These are phyloP conservation scores for Leguminivora glycinivorella DNA, from an alignment of 1,140 invertebrate genomes.

Conservation along the genomic window DNA sequence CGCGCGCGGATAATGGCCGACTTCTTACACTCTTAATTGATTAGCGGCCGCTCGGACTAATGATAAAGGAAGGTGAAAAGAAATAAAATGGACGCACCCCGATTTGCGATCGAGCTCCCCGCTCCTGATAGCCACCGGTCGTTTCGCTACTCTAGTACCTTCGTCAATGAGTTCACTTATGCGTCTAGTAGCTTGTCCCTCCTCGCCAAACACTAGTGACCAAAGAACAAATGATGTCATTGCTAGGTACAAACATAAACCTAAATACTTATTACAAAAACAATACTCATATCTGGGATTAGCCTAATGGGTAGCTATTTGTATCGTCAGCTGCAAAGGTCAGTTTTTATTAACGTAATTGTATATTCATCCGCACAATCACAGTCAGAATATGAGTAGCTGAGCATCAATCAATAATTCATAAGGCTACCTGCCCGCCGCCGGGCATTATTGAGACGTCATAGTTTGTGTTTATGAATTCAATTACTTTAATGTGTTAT, in stretches of 20 bases:
- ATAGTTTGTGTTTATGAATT: conserved; percentile 31
- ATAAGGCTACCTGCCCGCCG: conserved; percentile 57
- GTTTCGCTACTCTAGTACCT: conserved; percentile 37
- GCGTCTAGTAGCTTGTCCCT: conserved; percentile 6
- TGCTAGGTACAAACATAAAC: conserved; percentile 34
- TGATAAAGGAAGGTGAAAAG: conserved; percentile 77
- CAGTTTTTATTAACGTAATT: conserved; percentile 55
- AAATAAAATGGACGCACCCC: conserved; percentile 69
- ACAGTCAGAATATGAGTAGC: conserved; percentile 52
- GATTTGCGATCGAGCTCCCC: conserved; percentile 63
- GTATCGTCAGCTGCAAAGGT: conserved; percentile 47
- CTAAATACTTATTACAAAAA: conserved; percentile 45
- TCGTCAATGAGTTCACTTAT: conserved; percentile 3
- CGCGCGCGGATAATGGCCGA: conserved; percentile 73
- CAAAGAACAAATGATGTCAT: conserved; percentile 47
- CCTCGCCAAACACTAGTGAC: conserved; percentile 20
- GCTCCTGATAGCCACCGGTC: conserved; percentile 54
- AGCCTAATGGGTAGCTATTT: conserved; percentile 50
- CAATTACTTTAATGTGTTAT: conserved; percentile 24
- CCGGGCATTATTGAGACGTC: conserved; percentile 55
- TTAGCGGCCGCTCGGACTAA: conserved; percentile 76
- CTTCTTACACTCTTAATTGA: conserved; percentile 79
- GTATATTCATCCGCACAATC: conserved; percentile 55
- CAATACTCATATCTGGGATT: conserved; percentile 41
- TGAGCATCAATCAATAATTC: conserved; percentile 70